phyloP scores from a whole-genome alignment of 2,113 vertebrate genomes.

The Gobio gobio region DNA sequence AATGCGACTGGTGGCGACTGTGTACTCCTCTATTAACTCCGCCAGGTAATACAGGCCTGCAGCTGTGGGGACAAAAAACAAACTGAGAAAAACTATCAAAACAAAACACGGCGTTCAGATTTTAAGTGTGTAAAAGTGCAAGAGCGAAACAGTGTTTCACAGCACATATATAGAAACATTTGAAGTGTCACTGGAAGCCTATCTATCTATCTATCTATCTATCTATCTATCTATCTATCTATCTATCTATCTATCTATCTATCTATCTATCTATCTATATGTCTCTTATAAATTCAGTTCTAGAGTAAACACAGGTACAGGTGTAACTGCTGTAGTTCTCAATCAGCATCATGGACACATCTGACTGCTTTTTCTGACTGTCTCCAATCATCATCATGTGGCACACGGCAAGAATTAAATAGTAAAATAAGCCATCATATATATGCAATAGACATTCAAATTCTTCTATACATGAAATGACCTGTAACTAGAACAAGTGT shows the following conservation, averaged over 20 bases:
- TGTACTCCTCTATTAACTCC: constrained; percentile 95
- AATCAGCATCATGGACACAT: background rate
- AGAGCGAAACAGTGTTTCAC: background rate
- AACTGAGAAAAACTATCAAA: background rate
- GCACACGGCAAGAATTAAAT: background rate
- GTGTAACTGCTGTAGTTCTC: background rate
- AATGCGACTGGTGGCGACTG: constrained; percentile 90
- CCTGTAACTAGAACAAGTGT: background rate
- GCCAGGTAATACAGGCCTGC: constrained; percentile 95
- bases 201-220: too few species aligned
- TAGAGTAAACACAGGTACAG: background rate
- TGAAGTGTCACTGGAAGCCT: background rate
- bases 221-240: too few species aligned
- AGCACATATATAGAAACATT: background rate
- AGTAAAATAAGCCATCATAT: background rate
- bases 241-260: too few species aligned
- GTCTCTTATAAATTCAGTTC: background rate
- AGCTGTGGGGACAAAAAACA: constrained; percentile 70
- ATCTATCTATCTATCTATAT: too few species aligned
- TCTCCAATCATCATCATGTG: background rate
- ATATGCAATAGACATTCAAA: background rate
- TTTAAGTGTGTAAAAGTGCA: too few species aligned
- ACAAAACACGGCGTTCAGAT: background rate
- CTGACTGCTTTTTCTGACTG: background rate
- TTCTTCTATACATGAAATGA: background rate